Base-by-base conservation (phyloP, 2,113 vertebrate genomes). In the Chaetura pelagica region DNA sequence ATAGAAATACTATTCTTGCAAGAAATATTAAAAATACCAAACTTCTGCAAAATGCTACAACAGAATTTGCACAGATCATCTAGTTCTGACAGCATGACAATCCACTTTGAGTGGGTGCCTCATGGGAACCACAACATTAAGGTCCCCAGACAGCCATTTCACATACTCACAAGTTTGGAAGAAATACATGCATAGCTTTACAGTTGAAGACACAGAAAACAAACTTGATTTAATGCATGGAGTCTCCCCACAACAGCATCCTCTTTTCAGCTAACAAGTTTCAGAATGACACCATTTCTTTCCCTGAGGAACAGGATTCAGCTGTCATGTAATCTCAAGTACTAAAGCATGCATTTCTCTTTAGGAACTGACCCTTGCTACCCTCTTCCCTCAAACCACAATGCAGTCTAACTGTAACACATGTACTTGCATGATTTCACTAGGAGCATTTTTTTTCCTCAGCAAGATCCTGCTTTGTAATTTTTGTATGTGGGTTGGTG, bases 61-160 rank as follows among this genome's bases (percentile, higher is more conserved):
- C 20, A 74, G 82, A 79, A 59, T 80, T 79, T 84, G 52, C 30
- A 72, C 42, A 6, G 20, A 73, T 74, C 85, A 77, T 63, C 72
- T 55, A 32, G 66, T 57, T 89, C 61, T 63, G 63, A 90, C 74
- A 34, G 34, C 38, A 85, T 10, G 73, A 80, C 78, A 90, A 90
- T 84, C 64, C 58, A 52, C 85, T 96, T 42, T 86, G 80, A 90
- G 80, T 74, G 77, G 57, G 75, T 81, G 40, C 94, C 64, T 84
- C 90, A 87, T 81, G 71, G 95, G 78, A 96, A 94, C 88, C 0
- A 0, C 82, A 87, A 84, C 72, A 67, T 46, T 63, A 61, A 80
- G 22, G 71, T 83, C 91, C 91, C 77, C 35, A 27, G 84, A 91
- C 87, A 89, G 55, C 29, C 62, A 46, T 19, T 67, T 64, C 62